Evolutionary conservation across 1,140 invertebrate genomes (phyloP), one percentile per base, ranked within the genome.

Genomic region (Drosophila athabasca): DNA sequence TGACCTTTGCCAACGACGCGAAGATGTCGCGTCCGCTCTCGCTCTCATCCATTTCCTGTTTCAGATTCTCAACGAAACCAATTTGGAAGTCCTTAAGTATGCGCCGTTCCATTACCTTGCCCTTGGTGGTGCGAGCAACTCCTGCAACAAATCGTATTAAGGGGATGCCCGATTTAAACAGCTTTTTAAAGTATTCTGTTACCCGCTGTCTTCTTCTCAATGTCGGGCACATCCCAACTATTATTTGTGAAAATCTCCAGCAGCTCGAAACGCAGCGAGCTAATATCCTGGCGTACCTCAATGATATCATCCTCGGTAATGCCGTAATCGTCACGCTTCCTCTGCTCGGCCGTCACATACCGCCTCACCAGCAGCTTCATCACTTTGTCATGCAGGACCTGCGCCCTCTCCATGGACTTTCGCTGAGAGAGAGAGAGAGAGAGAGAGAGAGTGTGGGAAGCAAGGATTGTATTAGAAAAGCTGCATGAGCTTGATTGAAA

Each of bases 291-390:
- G 83, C 98, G 95, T 68, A 99, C 97, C 93, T 99, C 98, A 93
- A 98, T 98, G 43, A 99, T 96, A 90, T 99, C 97, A 91, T 99
- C 98, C 87, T 99, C 97, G 0, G 97, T 98, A 5, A 99, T 97
- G 6, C 96, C 96, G 61, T 94, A 95, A 31, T 97, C 96, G 83
- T 97, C 96, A 45, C 95, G 93, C 68, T 96, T 96, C 26, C 95
- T 92, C 90, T 98, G 97, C 90, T 97, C 96, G 1, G 95, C 94
- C 0, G 96, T 97, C 1, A 98, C 95, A 91, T 97, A 98, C 3
- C 97, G 93, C 17, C 96, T 93, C 8, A 97, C 95, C 49, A 97
- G 92, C 31, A 96, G 92, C 62, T 95, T 93, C 95, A 97, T 96
- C 6, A 97, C 95, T 5, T 93, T 93, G 78, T 96, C 94, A 90